These are phyloP conservation scores for Clarias platycephalus DNA, from an alignment of 2,797 vertebrate genomes.

Conservation along the genomic window DNA sequence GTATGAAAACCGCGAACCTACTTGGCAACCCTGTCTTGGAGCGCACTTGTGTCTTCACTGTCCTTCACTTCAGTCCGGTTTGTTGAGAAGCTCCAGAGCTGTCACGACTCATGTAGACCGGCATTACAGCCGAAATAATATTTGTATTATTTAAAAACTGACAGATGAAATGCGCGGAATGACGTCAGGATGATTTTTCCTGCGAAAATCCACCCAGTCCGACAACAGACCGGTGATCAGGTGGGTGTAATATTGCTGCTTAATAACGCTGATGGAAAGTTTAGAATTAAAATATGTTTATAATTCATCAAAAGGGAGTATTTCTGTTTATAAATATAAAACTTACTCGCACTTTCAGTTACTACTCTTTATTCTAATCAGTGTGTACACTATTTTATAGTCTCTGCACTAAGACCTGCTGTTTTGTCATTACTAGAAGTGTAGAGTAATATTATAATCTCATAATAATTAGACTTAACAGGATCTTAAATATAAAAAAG, in stretches of 20 bases:
- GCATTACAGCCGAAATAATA: not conserved
- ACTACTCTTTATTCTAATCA: not conserved
- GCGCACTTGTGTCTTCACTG: slow-evolving; percentile 18
- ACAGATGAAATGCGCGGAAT: not conserved
- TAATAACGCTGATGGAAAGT: not conserved
- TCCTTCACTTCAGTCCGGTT: slow-evolving; percentile 42
- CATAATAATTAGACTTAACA: not conserved
- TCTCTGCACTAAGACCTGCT: not conserved
- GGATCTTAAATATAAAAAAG: not conserved
- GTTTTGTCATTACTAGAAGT: not conserved
- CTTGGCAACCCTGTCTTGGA: slow-evolving; percentile 26
- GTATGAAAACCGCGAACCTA: not conserved
- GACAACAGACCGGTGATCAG: not conserved
- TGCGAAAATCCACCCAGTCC: not conserved
- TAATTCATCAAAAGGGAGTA: not conserved
- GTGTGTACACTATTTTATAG: not conserved
- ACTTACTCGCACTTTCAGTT: not conserved
- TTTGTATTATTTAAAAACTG: not conserved
- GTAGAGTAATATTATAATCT: not conserved
- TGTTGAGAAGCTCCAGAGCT: slow-evolving; percentile 12
- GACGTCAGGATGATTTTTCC: not conserved
- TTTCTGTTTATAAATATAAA: not conserved
- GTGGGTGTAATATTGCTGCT: slow-evolving; percentile 6
- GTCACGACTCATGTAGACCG: slow-evolving; percentile 10
- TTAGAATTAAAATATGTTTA: not conserved